Conservation (phyloP, 2,113 vertebrate genomes). For the Pituophis catenifer region DNA sequence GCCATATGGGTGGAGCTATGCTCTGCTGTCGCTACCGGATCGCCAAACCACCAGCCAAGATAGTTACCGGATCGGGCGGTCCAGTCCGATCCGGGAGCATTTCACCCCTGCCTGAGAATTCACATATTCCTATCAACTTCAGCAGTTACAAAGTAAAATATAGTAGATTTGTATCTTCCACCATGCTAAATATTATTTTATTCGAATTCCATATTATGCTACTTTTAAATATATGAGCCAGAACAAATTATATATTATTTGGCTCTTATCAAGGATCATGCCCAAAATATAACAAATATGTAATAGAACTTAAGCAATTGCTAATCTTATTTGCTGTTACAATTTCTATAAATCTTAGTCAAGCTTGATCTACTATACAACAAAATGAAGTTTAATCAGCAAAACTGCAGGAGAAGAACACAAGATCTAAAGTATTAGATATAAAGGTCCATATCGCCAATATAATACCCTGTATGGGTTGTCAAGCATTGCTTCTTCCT, state of each 20-base stretch:
- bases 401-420: background rate
- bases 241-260: background rate
- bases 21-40: no score
- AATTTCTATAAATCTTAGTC: background rate
- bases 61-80: no score
- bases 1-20: no score
- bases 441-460: background rate
- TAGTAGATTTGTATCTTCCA: background rate
- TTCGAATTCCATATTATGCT: background rate
- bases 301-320: background rate
- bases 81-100: no score
- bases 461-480: background rate
- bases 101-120: background rate
- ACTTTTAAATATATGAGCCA: background rate
- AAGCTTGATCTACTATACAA: background rate
- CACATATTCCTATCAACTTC: background rate
- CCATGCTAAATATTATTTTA: background rate
- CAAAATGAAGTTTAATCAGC: background rate
- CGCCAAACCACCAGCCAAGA: no score
- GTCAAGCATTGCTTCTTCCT: background rate
- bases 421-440: background rate
- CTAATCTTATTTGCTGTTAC: background rate
- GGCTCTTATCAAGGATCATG: background rate
- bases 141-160: background rate
- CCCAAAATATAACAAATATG: background rate